Conservation (phyloP, 2,888 invertebrate genomes). For the Choreutis nemorana region DNA sequence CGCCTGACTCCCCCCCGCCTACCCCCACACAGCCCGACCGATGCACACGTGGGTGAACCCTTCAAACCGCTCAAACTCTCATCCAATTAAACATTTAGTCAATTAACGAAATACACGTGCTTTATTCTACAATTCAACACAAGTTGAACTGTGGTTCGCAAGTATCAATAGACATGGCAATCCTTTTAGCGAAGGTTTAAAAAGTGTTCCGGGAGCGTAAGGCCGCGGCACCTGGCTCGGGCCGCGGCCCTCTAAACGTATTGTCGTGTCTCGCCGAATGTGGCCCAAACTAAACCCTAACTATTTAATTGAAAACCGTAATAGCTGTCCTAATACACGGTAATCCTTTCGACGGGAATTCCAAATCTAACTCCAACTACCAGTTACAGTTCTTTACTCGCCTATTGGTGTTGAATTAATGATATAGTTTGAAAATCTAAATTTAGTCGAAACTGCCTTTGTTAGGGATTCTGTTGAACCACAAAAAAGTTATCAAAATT, state of each 20-base stretch:
- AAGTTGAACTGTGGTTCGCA: slow-evolving; percentile 20
- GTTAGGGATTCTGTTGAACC: too few species aligned
- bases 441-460: too few species aligned
- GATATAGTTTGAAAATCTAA: too few species aligned
- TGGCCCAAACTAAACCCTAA: slow-evolving; percentile 52
- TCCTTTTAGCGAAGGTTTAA: slow-evolving; percentile 58
- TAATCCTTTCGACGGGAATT: slow-evolving; percentile 52
- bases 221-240: slow-evolving; percentile 21
- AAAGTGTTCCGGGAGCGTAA: slow-evolving; percentile 36
- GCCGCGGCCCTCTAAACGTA: slow-evolving; percentile 39
- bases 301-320: slow-evolving; percentile 59
- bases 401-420: too few species aligned
- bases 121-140: slow-evolving; percentile 6
- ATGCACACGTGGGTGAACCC: slow-evolving; percentile 17
- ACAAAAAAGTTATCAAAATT: too few species aligned
- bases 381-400: too few species aligned
- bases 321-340: slow-evolving; percentile 51
- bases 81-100: slow-evolving; percentile 14
- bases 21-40: slow-evolving; percentile 6
- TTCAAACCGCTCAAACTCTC: background rate
- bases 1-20: slow-evolving; percentile 19
- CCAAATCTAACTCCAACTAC: too few species aligned
- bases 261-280: slow-evolving; percentile 55
- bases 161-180: slow-evolving; percentile 57
- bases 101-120: slow-evolving; percentile 9